Conservation (phyloP, 2,888 invertebrate genomes). For the Tholera decimalis region DNA sequence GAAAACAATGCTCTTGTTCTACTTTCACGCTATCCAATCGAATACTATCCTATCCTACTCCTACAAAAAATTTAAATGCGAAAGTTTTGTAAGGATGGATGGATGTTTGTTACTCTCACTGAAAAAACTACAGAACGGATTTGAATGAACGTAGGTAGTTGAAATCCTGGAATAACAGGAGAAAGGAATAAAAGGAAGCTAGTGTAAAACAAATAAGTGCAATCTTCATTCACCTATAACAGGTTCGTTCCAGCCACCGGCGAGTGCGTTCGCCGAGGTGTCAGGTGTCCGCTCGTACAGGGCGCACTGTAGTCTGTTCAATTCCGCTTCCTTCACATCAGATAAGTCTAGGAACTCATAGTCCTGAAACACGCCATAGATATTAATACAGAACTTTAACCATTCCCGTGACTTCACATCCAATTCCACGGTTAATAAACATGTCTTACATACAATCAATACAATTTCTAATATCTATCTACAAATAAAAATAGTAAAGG, state of each 20-base stretch:
- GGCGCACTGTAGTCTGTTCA: slow-evolving; percentile 92
- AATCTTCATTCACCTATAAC: slow-evolving; percentile 77
- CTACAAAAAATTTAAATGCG: too few species aligned
- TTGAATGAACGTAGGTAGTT: too few species aligned
- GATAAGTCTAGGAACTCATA: slow-evolving; percentile 95
- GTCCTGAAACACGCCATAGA: slow-evolving; percentile 89
- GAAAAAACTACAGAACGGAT: too few species aligned
- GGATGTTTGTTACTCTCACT: too few species aligned
- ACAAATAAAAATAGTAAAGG: slow-evolving; percentile 59
- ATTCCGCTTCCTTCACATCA: slow-evolving; percentile 93
- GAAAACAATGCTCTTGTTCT: not conserved
- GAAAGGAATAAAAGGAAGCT: too few species aligned
- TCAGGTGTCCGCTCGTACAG: slow-evolving; percentile 86
- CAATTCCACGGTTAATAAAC: slow-evolving; percentile 44
- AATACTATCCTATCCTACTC: too few species aligned
- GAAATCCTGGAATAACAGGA: too few species aligned
- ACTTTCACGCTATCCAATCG: not conserved
- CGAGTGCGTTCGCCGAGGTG: slow-evolving; percentile 75
- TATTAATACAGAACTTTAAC: slow-evolving; percentile 67
- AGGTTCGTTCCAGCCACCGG: slow-evolving; percentile 80
- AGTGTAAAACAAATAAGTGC: not conserved
- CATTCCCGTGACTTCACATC: slow-evolving; percentile 18
- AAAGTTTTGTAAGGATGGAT: too few species aligned
- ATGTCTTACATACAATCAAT: slow-evolving; percentile 43
- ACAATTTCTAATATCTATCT: slow-evolving; percentile 47